Conservation (phyloP, 2,797 vertebrate genomes). For the Amphiprion clarkii region DNA sequence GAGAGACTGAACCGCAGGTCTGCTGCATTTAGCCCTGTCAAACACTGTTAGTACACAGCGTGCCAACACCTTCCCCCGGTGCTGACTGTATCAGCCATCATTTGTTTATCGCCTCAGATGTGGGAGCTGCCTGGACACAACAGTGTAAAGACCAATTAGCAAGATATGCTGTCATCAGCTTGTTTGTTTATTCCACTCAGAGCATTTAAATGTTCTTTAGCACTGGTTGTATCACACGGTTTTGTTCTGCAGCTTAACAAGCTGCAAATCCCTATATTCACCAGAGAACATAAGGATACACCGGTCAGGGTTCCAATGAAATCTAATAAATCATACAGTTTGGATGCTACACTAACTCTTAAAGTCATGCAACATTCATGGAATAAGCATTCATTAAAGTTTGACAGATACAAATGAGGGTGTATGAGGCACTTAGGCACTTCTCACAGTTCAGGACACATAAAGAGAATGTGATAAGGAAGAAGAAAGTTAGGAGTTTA, state of each 20-base stretch:
- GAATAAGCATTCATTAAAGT: slow-evolving; percentile 49
- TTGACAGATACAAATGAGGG: slow-evolving; percentile 52
- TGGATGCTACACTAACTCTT: slow-evolving; percentile 7
- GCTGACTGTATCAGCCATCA: slow-evolving; percentile 22
- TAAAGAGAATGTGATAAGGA: slow-evolving; percentile 10
- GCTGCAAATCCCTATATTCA: not conserved
- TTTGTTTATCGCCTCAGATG: slow-evolving; percentile 44
- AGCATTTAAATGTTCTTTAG: not conserved
- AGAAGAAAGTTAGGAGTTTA: slow-evolving; percentile 10
- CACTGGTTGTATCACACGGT: not conserved
- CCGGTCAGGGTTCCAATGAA: not conserved
- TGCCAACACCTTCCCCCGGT: slow-evolving; percentile 31
- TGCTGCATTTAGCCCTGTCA: slow-evolving; percentile 61
- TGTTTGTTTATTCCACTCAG: not conserved
- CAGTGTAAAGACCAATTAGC: slow-evolving; percentile 55
- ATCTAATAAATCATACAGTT: slow-evolving; percentile 26
- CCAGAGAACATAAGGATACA: slow-evolving; percentile 1
- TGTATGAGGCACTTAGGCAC: slow-evolving; percentile 2
- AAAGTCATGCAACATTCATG: slow-evolving; percentile 55
- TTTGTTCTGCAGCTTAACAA: not conserved
- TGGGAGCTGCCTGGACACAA: not conserved
- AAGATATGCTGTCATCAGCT: slow-evolving; percentile 13
- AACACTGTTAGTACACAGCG: slow-evolving; percentile 36
- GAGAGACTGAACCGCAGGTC: slow-evolving; percentile 57
- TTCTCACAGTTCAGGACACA: slow-evolving; percentile 16